Conservation (phyloP, 2,113 vertebrate genomes). For the Sorex araneus region DNA sequence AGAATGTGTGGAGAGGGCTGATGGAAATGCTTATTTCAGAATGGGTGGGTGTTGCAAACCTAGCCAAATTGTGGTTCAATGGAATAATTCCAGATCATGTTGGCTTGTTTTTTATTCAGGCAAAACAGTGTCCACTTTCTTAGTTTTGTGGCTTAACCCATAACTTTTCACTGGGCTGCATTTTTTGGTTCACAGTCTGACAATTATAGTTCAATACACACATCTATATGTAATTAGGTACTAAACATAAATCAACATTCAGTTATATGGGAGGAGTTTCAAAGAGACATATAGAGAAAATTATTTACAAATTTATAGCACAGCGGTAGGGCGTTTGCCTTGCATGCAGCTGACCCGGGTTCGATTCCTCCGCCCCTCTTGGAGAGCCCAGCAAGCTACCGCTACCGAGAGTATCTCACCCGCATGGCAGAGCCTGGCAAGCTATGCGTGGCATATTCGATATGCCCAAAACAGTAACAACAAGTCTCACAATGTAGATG, state of each 20-base stretch:
- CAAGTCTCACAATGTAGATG: too few relatives aligned
- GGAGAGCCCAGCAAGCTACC: too few relatives aligned
- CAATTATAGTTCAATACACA: neutral
- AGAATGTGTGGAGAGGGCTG: neutral
- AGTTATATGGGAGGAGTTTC: neutral
- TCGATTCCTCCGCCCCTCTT: too few relatives aligned
- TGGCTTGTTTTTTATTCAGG: neutral
- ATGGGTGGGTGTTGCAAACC: neutral
- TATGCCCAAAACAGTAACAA: too few relatives aligned
- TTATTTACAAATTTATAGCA: neutral
- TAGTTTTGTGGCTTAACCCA: neutral
- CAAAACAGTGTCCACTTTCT: neutral
- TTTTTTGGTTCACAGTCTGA: neutral
- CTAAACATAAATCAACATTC: neutral
- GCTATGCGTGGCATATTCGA: too few relatives aligned
- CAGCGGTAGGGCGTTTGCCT: too few relatives aligned
- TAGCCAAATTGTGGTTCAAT: neutral
- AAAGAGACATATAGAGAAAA: neutral
- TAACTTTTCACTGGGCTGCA: neutral
- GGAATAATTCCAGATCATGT: slow-evolving; percentile 15
- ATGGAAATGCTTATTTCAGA: neutral
- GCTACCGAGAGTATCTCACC: too few relatives aligned
- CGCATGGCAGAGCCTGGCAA: too few relatives aligned
- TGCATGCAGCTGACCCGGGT: too few relatives aligned
- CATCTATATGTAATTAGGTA: neutral